These are phyloP conservation scores for Opisthocomus hoazin DNA, from an alignment of 2,113 vertebrate species.

Conservation along the genomic window DNA sequence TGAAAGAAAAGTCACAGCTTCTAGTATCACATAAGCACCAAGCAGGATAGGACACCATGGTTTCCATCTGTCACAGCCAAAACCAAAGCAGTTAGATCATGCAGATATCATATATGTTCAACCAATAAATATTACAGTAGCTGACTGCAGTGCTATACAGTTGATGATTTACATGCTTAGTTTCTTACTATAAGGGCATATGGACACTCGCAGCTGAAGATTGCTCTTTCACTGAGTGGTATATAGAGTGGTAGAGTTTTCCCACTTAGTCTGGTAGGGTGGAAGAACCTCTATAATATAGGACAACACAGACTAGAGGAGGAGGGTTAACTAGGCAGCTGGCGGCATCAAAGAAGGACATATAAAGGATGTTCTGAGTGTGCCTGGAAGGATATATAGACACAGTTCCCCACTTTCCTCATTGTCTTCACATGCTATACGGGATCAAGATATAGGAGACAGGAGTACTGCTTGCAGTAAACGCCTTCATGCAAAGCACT, in stretches of 20 bases:
- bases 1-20: neutral
- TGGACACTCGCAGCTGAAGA: neutral
- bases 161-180: neutral
- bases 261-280: neutral
- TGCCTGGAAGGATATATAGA: neutral
- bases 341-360: neutral
- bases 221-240: neutral
- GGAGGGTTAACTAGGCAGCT: neutral
- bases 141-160: neutral
- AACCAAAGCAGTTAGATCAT: neutral
- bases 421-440: neutral
- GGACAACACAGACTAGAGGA: neutral
- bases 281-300: neutral
- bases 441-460: neutral
- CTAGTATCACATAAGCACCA: neutral
- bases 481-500: neutral
- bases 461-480: neutral
- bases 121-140: neutral
- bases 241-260: neutral
- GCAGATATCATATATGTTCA: neutral
- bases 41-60: neutral
- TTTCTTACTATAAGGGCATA: neutral
- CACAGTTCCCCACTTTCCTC: neutral
- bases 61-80: neutral
- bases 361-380: neutral